Evolutionary conservation across 2,113 vertebrate genomes (phyloP).

Genomic region (Laterallus jamaicensis): DNA sequence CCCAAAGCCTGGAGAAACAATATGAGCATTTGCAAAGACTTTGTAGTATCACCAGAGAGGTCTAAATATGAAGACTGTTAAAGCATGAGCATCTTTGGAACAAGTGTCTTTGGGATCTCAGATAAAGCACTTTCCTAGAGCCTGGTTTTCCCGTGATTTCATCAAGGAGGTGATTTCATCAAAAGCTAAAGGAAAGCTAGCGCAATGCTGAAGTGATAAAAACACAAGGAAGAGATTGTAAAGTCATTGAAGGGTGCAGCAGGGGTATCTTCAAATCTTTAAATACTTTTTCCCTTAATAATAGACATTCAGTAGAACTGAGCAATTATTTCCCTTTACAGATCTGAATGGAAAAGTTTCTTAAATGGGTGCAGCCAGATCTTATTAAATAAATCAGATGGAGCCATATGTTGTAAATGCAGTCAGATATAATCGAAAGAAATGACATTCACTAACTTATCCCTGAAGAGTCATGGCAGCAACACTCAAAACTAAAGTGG

Average conservation of each 20-base stretch:
- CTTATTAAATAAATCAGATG: constrained; percentile 7
- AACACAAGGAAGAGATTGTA: constrained; percentile 41
- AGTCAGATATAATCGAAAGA: background rate
- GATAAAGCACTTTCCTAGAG: constrained; percentile 34
- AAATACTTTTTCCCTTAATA: constrained; percentile 19
- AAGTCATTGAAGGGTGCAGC: constrained; percentile 26
- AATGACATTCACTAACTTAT: background rate
- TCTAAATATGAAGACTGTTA: background rate
- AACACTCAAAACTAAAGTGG: background rate
- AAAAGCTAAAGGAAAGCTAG: constrained; percentile 46
- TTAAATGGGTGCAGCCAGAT: background rate
- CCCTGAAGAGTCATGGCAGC: background rate
- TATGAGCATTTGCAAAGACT: background rate
- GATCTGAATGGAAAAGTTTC: constrained; percentile 24
- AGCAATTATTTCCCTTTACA: constrained; percentile 38
- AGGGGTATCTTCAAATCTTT: constrained; percentile 49
- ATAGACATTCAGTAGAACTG: constrained; percentile 2
- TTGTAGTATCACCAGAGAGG: constrained; percentile 2
- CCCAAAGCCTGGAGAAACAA: constrained; percentile 22
- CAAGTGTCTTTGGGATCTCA: constrained; percentile 48
- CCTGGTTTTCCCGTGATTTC: constrained; percentile 18
- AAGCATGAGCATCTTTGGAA: constrained; percentile 44
- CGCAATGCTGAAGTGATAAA: constrained; percentile 38
- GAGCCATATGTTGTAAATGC: background rate
- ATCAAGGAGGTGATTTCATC: constrained; percentile 52